Conservation (phyloP, 92 coral and sea anemone genomes). For the Phenganax marumi region DNA sequence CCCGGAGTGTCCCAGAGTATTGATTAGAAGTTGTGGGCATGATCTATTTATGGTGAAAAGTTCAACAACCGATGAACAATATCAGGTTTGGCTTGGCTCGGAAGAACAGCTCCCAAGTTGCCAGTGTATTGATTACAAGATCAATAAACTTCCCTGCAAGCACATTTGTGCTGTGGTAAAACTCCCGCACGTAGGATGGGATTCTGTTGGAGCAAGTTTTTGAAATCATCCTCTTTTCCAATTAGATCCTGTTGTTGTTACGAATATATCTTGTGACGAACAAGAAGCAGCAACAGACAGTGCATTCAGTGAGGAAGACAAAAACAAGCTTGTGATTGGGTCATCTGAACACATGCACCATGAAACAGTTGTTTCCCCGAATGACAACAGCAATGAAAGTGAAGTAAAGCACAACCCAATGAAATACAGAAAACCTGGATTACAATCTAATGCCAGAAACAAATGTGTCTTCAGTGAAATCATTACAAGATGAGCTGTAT, state of each 20-base stretch:
- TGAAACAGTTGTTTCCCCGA: neutral
- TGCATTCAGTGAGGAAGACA: too few relatives aligned
- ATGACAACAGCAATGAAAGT: neutral
- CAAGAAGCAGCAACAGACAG: too few relatives aligned
- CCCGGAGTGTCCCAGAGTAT: neutral
- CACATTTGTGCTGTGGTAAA: constrained; percentile 29
- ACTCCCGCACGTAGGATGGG: constrained; percentile 19
- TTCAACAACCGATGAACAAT: neutral
- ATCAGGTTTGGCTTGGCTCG: constrained; percentile 11
- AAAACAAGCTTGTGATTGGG: too few relatives aligned
- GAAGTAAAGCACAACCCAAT: neutral
- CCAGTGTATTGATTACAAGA: constrained; percentile 28
- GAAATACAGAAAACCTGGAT: constrained; percentile 1
- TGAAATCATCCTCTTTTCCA: neutral
- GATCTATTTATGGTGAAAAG: neutral
- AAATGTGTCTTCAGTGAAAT: constrained; percentile 11
- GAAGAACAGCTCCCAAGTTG: constrained; percentile 20
- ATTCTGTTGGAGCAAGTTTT: neutral
- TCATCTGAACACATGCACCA: neutral
- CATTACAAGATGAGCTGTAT: neutral
- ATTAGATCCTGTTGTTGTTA: neutral
- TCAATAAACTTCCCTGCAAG: constrained; percentile 22
- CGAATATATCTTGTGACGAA: too few relatives aligned
- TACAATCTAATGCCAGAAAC: neutral
- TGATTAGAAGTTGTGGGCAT: neutral